Base-by-base conservation (phyloP, 2,888 invertebrate genomes). In the Idaea aversata region DNA sequence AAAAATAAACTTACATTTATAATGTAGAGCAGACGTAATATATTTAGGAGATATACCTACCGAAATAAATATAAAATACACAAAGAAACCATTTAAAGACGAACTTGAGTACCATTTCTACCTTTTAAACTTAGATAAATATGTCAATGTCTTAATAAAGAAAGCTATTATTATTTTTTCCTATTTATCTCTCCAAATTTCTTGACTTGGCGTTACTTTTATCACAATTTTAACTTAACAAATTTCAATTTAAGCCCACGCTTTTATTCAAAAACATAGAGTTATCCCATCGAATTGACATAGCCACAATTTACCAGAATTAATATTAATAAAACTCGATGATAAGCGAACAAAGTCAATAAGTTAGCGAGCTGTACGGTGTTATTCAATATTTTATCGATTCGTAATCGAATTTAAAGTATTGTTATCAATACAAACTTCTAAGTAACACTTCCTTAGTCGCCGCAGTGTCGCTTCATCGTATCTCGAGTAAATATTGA, bases 401-500 rank as follows among this genome's bases (percentile, higher is more conserved):
- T 66, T 65, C 68, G 74, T 79, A 84, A 85, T 82, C 80, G 75
- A 82, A 82, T 75, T 79, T 82, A 79, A 85, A 83, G 80, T 81
- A 79, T 75, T 86, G 81, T 86, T 88, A 90, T 88, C 88, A 77
- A 80, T 82, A 86, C 81, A 86, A 86, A 88, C 85, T 90, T 90
- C 91, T 85, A 71, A 87, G 90, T 90, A 91, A 85, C 79, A 87
- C 88, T 87, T 87, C 88, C 87, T 85, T 71, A 77, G 73, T 75
- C 79, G 77, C 77, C 77, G 75, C 77, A 76, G 75, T 78, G 79
- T 78, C 75, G 78, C 72, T 72, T 67, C 72, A 75, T 76, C 76
- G 77, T 88, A 34, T 59, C 59, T 87, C 77, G 68, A 71, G 77
- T 88, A 81, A 92, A 93, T 91, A 91, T 93, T 92, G 84, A 88